Base-by-base conservation (phyloP, 1,140 invertebrate genomes). In the Pantala flavescens region DNA sequence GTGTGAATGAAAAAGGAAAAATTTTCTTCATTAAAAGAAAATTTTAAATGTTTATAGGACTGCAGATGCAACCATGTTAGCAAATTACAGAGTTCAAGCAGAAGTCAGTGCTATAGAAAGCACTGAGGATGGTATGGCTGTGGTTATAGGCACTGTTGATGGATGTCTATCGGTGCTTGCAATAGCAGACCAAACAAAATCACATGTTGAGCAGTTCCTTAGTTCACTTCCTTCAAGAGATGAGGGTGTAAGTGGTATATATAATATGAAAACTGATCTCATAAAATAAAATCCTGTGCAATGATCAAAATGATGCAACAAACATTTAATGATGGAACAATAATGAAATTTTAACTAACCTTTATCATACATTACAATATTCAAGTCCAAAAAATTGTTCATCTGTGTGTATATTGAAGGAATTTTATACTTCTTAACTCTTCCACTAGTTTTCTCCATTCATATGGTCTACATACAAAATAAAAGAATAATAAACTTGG, bases 131-230 rank as follows among this genome's bases (percentile, higher is more conserved):
- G 93, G 95, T 10, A 78, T 84, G 79, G 90, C 87, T 71, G 86
- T 98, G 42, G 92, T 96, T 0, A 84, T 98, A 24, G 95, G 95
- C 0, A 96, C 94, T 0, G 91, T 97, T 9, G 96, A 98, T 81
- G 96, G 96, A 10, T 97, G 95, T 81, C 86, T 98, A 43, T 95
- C 95, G 0, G 90, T 96, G n/a, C 82, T 98, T 42, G 91, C 91
- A 16, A 93, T 98, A 78, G 91, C 93, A 0, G 96, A 98, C 85
- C 90, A 93, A 0, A 80, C 80, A 19, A 84, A 85, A 74, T 80
- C 83, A 14, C 87, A 88, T 77, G 88, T 89, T 82, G 83, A 85
- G 75, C 85, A 89, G n/a, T 91, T 90, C 81, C 81, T 93, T 9
- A 82, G 83, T 24, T 83, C 83, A 43, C 84, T 93, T 76, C 91